Evolutionary conservation across 2,888 invertebrate genomes (phyloP).

Genomic region (Cybosia mesomella): DNA sequence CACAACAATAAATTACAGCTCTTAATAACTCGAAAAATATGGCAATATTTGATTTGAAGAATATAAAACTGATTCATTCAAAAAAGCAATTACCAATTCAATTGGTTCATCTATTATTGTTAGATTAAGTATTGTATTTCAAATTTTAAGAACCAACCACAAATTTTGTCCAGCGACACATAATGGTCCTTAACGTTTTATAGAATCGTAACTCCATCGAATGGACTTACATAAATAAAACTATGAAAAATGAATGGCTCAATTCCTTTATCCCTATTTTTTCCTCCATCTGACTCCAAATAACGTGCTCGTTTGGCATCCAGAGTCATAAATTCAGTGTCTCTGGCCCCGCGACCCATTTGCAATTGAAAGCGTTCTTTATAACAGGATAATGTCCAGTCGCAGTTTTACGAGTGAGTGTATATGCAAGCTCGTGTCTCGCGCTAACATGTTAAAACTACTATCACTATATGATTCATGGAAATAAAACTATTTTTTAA

Average conservation of each 20-base stretch:
- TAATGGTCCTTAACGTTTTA: conserved; percentile 60
- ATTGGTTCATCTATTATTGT: not conserved
- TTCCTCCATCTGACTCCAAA: conserved; percentile 75
- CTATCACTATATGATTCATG: too few species aligned
- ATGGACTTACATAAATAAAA: conserved; percentile 79
- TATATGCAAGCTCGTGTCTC: conserved; percentile 21
- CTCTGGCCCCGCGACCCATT: conserved; percentile 78
- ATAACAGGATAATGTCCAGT: conserved; percentile 78
- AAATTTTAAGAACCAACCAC: conserved; percentile 38
- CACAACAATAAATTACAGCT: too few species aligned
- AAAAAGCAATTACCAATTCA: conserved; percentile 1
- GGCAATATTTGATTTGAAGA: too few species aligned
- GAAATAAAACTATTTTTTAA: too few species aligned
- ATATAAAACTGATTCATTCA: too few species aligned
- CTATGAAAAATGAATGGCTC: conserved; percentile 79
- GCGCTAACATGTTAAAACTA: conserved; percentile 9
- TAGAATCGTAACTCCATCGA: conserved; percentile 67
- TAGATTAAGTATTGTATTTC: conserved; percentile 24
- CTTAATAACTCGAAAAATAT: too few species aligned
- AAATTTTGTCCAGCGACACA: conserved; percentile 32
- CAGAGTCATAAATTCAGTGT: conserved; percentile 77
- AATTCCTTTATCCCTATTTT: conserved; percentile 77
- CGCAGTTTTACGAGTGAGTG: conserved; percentile 71
- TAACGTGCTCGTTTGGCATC: conserved; percentile 77
- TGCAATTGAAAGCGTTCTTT: conserved; percentile 85